Conservation (phyloP, 2,113 vertebrate genomes). For the Nasalis larvatus region DNA sequence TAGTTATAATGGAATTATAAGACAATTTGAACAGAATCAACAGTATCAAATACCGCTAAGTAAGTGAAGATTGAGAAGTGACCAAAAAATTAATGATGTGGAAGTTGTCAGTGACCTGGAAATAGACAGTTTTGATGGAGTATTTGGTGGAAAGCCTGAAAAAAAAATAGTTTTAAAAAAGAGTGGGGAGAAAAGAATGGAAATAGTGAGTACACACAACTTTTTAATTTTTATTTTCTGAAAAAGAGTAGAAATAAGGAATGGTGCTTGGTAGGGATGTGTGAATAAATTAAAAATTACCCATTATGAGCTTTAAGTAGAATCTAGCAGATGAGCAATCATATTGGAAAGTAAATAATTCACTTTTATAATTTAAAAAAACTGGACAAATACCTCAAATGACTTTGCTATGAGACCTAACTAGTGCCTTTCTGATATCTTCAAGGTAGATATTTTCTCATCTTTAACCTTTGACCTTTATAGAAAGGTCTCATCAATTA, state of each 20-base stretch:
- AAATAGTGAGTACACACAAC: neutral
- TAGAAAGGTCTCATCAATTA: no score
- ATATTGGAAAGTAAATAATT: neutral
- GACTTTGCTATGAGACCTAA: neutral
- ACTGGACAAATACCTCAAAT: neutral
- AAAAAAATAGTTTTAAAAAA: neutral
- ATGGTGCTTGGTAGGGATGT: neutral
- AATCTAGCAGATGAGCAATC: neutral
- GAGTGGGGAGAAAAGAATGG: neutral
- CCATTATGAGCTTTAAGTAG: neutral
- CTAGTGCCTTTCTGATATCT: neutral
- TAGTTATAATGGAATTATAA: neutral
- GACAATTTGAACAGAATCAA: neutral
- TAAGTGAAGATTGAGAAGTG: neutral
- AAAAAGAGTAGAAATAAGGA: neutral
- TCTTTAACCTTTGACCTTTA: neutral
- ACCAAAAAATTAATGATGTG: neutral
- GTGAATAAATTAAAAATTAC: neutral
- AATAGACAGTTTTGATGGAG: neutral
- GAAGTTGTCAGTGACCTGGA: neutral
- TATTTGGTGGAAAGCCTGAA: neutral
- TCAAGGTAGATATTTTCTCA: neutral
- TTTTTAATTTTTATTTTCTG: neutral
- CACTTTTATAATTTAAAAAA: neutral
- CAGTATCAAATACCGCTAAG: neutral